Evolutionary conservation across 2,797 vertebrate genomes (phyloP), one percentile per base, ranked within the genome.

Genomic region (Spinibarbus caldwelli): DNA sequence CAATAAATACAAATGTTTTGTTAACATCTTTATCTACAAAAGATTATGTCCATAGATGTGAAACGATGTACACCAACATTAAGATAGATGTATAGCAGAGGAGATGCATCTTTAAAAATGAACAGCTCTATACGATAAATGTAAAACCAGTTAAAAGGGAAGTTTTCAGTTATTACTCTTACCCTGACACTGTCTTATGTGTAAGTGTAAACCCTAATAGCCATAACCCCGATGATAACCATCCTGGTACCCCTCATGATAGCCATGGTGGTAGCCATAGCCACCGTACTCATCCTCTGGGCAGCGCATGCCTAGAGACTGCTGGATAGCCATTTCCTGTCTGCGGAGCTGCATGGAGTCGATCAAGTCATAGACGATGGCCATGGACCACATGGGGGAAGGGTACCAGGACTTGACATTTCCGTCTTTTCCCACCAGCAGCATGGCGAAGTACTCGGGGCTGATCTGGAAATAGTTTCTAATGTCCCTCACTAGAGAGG

Each of bases 401-500:
- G 98, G 98, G 91, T 99, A 99, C 98, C 98, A 99, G 86, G 97
- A 99, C 92, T 99, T 99, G 1, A 99, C 97, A 1, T 99, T 99
- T 80, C 98, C 97, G 0, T 99, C 98, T 92, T 99, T 99, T 78
- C 98, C 98, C 64, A 99, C 98, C 79, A 99, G 95, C 87, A 99
- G 96, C 98, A 99, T 99, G 88, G 98, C 99, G 94, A 99, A 99
- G 90, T 99, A 99, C 84, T 99, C 98, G 0, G 97, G 96, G 89
- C 98, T 99, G 91, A 98, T 96, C 94, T 99, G 98, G 92, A 99
- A 99, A 91, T 99, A 99, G 93, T 99, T 99, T 90, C 98, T 94
- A 89, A 99, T 97, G 93, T 99, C 98, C 94, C 96, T 97, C 91
- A 99, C 98, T 86, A 99, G 91, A 62, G 94, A 93, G 86, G 92